Conservation (phyloP, 2,888 invertebrate species). For the Nymphalis c-album region DNA sequence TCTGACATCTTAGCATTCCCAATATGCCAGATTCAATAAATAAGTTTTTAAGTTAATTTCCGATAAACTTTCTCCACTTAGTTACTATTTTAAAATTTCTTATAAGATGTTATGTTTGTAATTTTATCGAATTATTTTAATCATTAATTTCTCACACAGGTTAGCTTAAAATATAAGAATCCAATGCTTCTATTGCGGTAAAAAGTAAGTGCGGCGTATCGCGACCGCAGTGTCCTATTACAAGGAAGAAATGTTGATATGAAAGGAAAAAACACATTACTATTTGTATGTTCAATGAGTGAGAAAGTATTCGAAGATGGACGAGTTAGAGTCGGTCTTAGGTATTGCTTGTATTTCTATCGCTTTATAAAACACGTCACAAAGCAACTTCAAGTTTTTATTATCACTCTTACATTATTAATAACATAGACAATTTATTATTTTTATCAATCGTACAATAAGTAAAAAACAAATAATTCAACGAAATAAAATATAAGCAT, state of each 20-base stretch:
- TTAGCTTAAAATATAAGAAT: conserved; percentile 15
- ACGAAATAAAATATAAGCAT: too few species aligned
- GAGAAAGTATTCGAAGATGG: conserved; percentile 31
- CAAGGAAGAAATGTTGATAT: conserved; percentile 51
- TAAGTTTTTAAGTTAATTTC: background rate
- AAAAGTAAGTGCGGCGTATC: conserved; percentile 57
- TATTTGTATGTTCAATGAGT: conserved; percentile 32
- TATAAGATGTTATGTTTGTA: background rate
- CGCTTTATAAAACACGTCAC: background rate
- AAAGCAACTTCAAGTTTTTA: background rate
- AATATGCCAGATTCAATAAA: background rate
- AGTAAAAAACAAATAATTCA: too few species aligned
- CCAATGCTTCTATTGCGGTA: conserved; percentile 36
- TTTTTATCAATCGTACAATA: background rate
- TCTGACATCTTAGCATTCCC: background rate
- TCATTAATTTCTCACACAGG: conserved; percentile 5
- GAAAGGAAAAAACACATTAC: conserved; percentile 43
- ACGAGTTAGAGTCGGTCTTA: conserved; percentile 1
- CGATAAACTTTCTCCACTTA: background rate
- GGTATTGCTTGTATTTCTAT: background rate
- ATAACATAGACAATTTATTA: background rate
- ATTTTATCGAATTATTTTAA: background rate
- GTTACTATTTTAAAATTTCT: background rate
- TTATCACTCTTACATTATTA: background rate
- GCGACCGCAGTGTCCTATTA: conserved; percentile 56